Evolutionary conservation across 1,140 invertebrate species (phyloP), one percentile per base, ranked within the genome.

Genomic region (Cyphomyrmex costatus): DNA sequence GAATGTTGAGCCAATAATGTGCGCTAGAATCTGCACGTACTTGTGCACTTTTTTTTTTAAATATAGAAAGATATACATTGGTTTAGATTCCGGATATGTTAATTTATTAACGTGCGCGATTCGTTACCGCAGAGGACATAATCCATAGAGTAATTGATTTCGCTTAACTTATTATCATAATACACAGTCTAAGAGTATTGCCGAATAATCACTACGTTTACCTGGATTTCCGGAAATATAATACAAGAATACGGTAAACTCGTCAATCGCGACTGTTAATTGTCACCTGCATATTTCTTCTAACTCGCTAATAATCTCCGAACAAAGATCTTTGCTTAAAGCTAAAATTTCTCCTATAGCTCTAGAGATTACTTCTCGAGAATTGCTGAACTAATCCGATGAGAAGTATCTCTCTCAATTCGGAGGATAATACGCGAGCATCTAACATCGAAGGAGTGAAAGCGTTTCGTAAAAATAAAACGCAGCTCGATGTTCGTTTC

Each of bases 41-140:
- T 53, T 24, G 19, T n/a, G 19, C 60, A 21, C 21, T 19, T 63
- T 82, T 76, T 19, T 63, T 82, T 76, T 80, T 80, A 53, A 7
- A 21, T 14, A 7, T 51, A 24, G 27, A 78, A 77, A n/a, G 27
- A 14, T 21, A 56, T 33, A 51, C 24, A 10, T 80, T 70, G 4
- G 0, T 70, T 51, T 51, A 12, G n/a, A 0, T 7, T 79, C 53
- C 8, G 14, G 14, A 56, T 36, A 14, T 36, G 21, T 53, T 12
- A 56, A 56, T 80, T 56, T 8, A 56, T 56, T 33, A 53, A 56
- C 16, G 4, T 46, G 74, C 58, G 74, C 74, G 27, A 63, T 46
- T 36, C 2, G 19, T 56, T 27, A 14, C 10, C 30, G 42, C 74
- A 53, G 14, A 27, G 16, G 60, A 8, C 10, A 51, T 7, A 53